Evolutionary conservation across 2,888 invertebrate genomes (phyloP).

Genomic region (Stramonita haemastoma): DNA sequence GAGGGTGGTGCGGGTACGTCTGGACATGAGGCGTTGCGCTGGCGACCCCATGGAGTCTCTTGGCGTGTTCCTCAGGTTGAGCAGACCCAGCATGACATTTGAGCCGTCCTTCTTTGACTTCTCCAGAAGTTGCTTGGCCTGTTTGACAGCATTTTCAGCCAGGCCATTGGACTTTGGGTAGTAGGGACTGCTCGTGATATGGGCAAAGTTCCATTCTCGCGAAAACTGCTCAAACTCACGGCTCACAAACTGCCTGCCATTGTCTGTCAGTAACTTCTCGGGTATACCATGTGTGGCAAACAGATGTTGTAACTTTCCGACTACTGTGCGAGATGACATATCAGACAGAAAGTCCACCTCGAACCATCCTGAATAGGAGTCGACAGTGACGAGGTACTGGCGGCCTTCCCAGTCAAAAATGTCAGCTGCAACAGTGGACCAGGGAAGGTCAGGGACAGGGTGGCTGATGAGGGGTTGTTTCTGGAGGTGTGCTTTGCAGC

Average conservation of each 20-base stretch:
- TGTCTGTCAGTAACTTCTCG: constrained; percentile 12
- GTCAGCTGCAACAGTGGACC: too few relatives aligned
- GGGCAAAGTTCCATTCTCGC: constrained; percentile 19
- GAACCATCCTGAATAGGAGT: too few relatives aligned
- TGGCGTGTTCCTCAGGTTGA: not conserved
- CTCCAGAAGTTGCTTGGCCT: constrained; percentile 15
- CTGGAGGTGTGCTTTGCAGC: too few relatives aligned
- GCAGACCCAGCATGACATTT: not conserved
- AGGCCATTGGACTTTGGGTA: constrained; percentile 27
- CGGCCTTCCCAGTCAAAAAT: too few relatives aligned
- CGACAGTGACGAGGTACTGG: too few relatives aligned
- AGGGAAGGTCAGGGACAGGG: too few relatives aligned
- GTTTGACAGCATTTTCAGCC: constrained; percentile 28
- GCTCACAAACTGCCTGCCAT: not conserved
- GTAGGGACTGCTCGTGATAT: constrained; percentile 21
- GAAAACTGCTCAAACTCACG: constrained; percentile 3
- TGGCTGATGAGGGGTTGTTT: too few relatives aligned
- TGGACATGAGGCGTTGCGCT: not conserved
- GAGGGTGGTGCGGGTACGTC: not conserved
- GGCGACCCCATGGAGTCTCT: not conserved
- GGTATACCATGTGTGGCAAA: constrained; percentile 11
- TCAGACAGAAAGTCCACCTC: too few relatives aligned
- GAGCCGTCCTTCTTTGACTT: not conserved
- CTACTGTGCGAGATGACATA: not conserved
- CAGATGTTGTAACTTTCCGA: not conserved